Base-by-base conservation (phyloP, 2,113 vertebrate genomes). In the Spermophilus dauricus region DNA sequence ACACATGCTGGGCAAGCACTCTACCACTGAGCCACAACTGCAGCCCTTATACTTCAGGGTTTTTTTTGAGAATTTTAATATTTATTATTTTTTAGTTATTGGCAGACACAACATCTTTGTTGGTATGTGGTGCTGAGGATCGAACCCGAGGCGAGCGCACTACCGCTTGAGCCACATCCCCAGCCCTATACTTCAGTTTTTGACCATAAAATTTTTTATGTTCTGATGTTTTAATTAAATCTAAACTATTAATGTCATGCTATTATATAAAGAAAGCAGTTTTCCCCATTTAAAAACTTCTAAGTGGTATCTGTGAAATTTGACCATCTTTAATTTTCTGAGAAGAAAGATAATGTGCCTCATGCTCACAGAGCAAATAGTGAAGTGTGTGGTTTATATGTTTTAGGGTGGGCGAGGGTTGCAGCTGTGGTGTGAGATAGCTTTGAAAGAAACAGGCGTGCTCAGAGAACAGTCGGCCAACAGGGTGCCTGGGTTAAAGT, bases 241-340 rank as follows among this genome's bases (percentile, higher is more conserved):
- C 77, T 72, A 67, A 89, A 69, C 48, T 63, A 7, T 32, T 4
- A 18, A 6, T 86, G 10, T 45, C 56, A 89, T 88, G 39, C 4
- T 73, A 53, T 82, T 28, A 5, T 0, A 4, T 83, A 72, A 78
- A 58, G 42, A 92, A 76, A 85, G 32, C 22, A 11, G 26, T 89
- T 91, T 73, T 24, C 12, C 6, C 9, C 28, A 56, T 85, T 85
- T 84, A 72, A 39, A 93, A 88, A 53, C 4, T 61, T 32, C 12
- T 96, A 87, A n/a, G n/a, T 32, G 61, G 32, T 45, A 58, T 82
- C 73, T 96, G 82, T 91, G 18, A 91, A 78, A 56, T 78, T 70
- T 73, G 90, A 11, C 69, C 78, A 24, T 61, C 4, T 53, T n/a
- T 56, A 80, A 56, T 73, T 58, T 73, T 87, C 26, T 56, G 87